phyloP scores from a whole-genome alignment of 2,888 invertebrate genomes.

The Tinea pellionella region DNA sequence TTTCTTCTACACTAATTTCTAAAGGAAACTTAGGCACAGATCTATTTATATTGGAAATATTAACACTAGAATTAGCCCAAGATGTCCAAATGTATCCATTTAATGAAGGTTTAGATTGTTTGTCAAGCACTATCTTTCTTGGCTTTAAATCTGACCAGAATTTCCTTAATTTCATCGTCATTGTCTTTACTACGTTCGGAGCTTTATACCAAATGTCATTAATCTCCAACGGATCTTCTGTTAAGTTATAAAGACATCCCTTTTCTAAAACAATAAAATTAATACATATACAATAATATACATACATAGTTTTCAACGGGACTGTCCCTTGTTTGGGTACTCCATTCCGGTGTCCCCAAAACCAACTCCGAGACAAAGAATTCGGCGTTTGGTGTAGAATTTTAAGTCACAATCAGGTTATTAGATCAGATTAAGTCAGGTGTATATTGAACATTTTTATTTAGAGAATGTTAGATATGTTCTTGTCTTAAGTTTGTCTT shows the following conservation, averaged over 20 bases:
- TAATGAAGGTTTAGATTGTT: conserved; percentile 28
- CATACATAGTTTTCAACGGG: too few relatives aligned
- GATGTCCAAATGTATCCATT: conserved; percentile 31
- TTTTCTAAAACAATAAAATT: conserved; percentile 26
- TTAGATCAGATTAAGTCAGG: too few relatives aligned
- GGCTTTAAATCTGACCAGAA: conserved; percentile 31
- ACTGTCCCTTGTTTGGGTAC: too few relatives aligned
- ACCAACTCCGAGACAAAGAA: too few relatives aligned
- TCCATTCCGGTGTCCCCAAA: too few relatives aligned
- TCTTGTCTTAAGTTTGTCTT: too few relatives aligned
- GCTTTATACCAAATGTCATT: conserved; percentile 31
- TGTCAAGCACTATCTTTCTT: conserved; percentile 25
- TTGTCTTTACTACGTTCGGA: conserved; percentile 27
- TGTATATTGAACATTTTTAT: too few relatives aligned
- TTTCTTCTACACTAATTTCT: conserved; percentile 26
- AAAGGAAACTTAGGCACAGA: conserved; percentile 28
- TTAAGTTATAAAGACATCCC: conserved; percentile 36
- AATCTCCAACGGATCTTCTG: conserved; percentile 31
- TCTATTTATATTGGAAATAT: conserved; percentile 20
- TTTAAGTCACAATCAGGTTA: too few relatives aligned
- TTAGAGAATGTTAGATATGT: too few relatives aligned
- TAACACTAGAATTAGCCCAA: conserved; percentile 28
- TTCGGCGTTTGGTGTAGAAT: too few relatives aligned
- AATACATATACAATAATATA: background rate
- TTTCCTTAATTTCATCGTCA: conserved; percentile 28